phyloP scores from a whole-genome alignment of 2,113 vertebrate species.

The Cavia aperea region DNA sequence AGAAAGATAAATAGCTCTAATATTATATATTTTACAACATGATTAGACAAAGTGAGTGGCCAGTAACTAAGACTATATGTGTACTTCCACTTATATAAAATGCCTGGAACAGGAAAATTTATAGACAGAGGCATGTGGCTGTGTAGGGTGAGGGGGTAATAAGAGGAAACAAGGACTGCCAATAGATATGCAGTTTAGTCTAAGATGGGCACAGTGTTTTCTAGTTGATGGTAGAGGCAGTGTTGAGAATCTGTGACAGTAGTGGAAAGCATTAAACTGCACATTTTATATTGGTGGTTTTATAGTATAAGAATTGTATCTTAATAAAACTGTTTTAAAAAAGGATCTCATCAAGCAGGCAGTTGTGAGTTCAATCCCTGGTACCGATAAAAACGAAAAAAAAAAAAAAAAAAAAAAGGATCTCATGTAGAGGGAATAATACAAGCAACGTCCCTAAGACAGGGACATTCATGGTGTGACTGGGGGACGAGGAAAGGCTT shows the following conservation, averaged over 20 bases:
- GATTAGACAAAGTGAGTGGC: neutral
- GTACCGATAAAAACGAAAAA: no score
- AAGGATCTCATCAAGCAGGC: neutral
- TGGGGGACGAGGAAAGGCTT: neutral
- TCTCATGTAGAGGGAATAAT: neutral
- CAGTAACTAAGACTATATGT: neutral
- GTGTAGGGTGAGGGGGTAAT: neutral
- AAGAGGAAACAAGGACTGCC: neutral
- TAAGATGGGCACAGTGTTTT: neutral
- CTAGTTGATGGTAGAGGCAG: neutral
- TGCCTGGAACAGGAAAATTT: neutral
- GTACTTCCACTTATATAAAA: neutral
- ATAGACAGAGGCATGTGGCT: neutral
- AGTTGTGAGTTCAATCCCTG: no score
- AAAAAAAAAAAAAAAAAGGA: neutral
- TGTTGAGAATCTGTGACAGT: neutral
- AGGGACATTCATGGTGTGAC: neutral
- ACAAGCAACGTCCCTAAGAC: neutral
- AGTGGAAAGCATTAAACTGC: neutral
- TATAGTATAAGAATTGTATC: neutral
- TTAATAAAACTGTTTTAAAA: neutral
- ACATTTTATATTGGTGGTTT: neutral
- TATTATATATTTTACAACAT: neutral
- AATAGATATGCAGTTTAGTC: neutral
- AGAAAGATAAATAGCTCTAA: neutral